Conservation (phyloP, 2,888 invertebrate genomes). For the Brassicogethes aeneus region DNA sequence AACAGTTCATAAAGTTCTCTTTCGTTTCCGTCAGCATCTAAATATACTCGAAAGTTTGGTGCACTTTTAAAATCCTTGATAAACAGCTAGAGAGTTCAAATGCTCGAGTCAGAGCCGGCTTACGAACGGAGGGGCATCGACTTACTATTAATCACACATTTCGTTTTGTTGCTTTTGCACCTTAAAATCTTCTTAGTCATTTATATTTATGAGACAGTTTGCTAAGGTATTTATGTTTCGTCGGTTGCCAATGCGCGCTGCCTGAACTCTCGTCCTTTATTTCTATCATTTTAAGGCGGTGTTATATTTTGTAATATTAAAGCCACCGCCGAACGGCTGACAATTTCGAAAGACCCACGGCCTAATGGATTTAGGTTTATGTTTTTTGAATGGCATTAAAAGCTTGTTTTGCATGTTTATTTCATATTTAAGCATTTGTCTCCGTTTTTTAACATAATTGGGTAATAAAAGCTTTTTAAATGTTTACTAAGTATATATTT, state of each 20-base stretch:
- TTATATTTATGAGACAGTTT: neutral
- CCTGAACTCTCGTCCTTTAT: neutral
- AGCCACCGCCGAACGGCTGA: neutral
- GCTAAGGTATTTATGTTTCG: neutral
- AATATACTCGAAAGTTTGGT: slow-evolving; percentile 17
- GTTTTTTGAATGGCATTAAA: too few relatives aligned
- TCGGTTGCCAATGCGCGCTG: neutral
- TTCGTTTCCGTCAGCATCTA: slow-evolving; percentile 15
- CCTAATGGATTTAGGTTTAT: too few relatives aligned
- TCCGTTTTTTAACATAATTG: too few relatives aligned
- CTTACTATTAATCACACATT: neutral
- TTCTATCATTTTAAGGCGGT: neutral
- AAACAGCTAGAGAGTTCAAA: slow-evolving; percentile 22
- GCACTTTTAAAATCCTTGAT: slow-evolving; percentile 21
- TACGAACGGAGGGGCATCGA: neutral
- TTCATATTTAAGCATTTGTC: too few relatives aligned
- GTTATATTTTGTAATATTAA: too few relatives aligned
- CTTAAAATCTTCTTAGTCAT: slow-evolving; percentile 1
- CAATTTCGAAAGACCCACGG: too few relatives aligned
- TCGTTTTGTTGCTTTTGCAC: neutral
- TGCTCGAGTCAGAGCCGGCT: slow-evolving; percentile 7
- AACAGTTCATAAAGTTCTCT: slow-evolving; percentile 14
- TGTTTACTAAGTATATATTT: too few relatives aligned
- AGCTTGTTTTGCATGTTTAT: too few relatives aligned
- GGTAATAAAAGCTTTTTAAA: too few relatives aligned